Conservation (phyloP, 2,113 vertebrate species). For the Mola mola region DNA sequence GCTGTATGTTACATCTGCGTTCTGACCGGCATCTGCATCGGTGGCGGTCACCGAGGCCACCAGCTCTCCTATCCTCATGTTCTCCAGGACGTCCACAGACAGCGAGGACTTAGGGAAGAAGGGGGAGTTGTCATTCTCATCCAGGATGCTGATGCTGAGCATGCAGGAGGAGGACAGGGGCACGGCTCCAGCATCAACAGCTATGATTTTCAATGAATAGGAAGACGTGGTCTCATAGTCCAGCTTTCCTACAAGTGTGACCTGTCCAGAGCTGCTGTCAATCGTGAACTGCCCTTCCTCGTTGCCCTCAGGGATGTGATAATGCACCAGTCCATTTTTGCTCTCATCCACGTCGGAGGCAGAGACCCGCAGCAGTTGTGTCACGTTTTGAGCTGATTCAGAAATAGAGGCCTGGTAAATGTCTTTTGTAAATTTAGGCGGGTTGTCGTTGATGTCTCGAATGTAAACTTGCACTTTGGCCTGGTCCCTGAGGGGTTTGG, state of each 20-base stretch:
- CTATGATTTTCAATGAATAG: constrained; percentile 91
- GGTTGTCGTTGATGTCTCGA: constrained; percentile 96
- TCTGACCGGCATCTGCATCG: constrained; percentile 91
- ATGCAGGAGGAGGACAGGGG: constrained; percentile 90
- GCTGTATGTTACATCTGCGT: constrained; percentile 93
- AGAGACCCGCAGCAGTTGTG: constrained; percentile 92
- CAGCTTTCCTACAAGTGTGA: constrained; percentile 91
- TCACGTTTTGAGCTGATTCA: constrained; percentile 90
- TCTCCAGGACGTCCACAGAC: constrained; percentile 92
- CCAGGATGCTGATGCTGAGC: constrained; percentile 90
- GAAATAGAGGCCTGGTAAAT: constrained; percentile 95
- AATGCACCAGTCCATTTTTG: constrained; percentile 90
- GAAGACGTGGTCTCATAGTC: constrained; percentile 92
- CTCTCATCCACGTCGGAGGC: constrained; percentile 96
- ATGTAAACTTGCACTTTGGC: constrained; percentile 95
- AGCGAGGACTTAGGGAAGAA: constrained; percentile 90
- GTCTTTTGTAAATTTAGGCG: constrained; percentile 94
- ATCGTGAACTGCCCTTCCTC: constrained; percentile 91
- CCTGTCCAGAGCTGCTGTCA: constrained; percentile 89
- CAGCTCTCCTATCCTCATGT: constrained; percentile 95
- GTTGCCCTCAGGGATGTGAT: constrained; percentile 89
- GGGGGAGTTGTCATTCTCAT: constrained; percentile 96
- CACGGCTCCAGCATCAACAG: constrained; percentile 86
- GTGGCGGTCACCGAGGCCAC: constrained; percentile 94
- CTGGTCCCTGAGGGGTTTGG: constrained; percentile 94